These are phyloP conservation scores for Petrolisthes cinctipes DNA, from an alignment of 2,888 invertebrate genomes.

Conservation along the genomic window DNA sequence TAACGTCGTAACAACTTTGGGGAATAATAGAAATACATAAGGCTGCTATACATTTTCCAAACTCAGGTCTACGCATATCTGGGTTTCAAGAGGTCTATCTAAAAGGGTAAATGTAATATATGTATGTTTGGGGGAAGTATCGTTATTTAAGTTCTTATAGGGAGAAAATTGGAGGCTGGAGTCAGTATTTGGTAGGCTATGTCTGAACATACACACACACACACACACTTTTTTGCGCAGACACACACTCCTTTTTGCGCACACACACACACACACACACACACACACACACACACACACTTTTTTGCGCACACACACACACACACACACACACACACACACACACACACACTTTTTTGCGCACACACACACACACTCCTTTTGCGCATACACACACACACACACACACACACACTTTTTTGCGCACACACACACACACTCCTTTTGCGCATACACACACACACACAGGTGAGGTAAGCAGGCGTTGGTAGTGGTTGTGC, in stretches of 20 bases:
- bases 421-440: background rate
- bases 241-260: background rate
- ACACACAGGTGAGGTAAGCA: too few relatives aligned
- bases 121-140: background rate
- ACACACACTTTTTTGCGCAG: background rate
- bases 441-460: too few relatives aligned
- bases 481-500: background rate
- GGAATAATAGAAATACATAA: too few relatives aligned
- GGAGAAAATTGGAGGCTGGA: background rate
- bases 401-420: background rate
- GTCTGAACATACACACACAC: conserved; percentile 16
- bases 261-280: background rate
- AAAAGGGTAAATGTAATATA: background rate
- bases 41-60: too few relatives aligned
- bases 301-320: background rate
- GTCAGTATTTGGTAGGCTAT: background rate
- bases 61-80: too few relatives aligned
- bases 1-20: too few relatives aligned
- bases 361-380: background rate
- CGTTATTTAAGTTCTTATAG: too few relatives aligned
- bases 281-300: background rate
- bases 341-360: background rate
- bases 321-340: conserved; percentile 17
- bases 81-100: too few relatives aligned
- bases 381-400: background rate